phyloP scores from a whole-genome alignment of 2,888 invertebrate genomes.

The Macrosoma leucophasiata region DNA sequence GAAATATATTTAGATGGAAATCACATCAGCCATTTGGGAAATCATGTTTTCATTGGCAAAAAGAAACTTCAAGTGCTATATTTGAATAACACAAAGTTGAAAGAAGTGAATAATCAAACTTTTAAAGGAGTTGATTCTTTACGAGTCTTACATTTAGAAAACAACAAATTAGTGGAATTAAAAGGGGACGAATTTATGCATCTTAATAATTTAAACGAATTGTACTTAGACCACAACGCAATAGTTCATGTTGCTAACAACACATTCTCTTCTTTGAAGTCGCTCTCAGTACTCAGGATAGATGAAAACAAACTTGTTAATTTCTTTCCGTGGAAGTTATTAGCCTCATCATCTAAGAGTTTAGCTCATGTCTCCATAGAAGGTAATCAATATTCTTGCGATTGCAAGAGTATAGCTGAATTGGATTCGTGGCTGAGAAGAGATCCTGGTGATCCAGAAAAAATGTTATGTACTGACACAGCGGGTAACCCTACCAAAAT shows the following conservation, averaged over 20 bases:
- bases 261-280: conserved; percentile 84
- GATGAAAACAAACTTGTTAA: conserved; percentile 86
- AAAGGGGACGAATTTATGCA: conserved; percentile 88
- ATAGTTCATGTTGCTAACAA: conserved; percentile 84
- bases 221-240: conserved; percentile 87
- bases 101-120: conserved; percentile 85
- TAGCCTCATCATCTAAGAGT: conserved; percentile 77
- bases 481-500: conserved; percentile 69
- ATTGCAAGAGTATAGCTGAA: conserved; percentile 83
- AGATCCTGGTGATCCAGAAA: conserved; percentile 80
- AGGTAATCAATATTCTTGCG: conserved; percentile 89
- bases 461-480: conserved; percentile 80
- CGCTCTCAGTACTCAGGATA: conserved; percentile 82
- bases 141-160: conserved; percentile 84
- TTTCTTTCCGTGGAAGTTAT: conserved; percentile 83
- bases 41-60: conserved; percentile 90
- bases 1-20: conserved; percentile 92
- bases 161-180: conserved; percentile 82
- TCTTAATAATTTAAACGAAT: conserved; percentile 82
- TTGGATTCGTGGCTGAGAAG: conserved; percentile 81
- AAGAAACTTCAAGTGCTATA: conserved; percentile 85
- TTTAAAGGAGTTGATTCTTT: conserved; percentile 86
- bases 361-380: conserved; percentile 82
- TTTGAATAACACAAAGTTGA: conserved; percentile 85
- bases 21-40: conserved; percentile 83